Base-by-base conservation (phyloP, 2,888 invertebrate species). In the Piscicola geometra region DNA sequence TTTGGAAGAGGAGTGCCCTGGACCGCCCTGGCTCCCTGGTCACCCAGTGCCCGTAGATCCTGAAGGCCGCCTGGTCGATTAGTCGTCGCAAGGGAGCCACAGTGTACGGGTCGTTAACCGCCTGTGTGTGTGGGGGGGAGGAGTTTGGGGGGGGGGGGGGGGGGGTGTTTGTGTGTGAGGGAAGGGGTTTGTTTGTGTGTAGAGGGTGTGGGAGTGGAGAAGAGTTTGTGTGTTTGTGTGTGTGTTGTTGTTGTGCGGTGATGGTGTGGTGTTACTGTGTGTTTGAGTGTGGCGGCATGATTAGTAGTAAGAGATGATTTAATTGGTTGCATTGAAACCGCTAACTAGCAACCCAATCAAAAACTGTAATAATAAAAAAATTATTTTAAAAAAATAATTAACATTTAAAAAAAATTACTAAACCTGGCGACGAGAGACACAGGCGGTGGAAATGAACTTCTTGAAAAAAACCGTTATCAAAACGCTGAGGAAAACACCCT, bases 31-130 rank as follows among this genome's bases (percentile, higher is more conserved):
- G 98, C 79, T 95, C 98, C 86, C 95, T 94, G 88, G 99, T 98
- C 80, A 99, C 97, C 99, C 99, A 99, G 86, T 99, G 99, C 0
- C 97, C 96, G 86, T 98, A 99, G 70, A 99, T 95, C 81, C 92
- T 90, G 89, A 99, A 99, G 75, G 97, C 97, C 86, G 96, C 82
- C 1, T 81, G 82, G 78, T 86, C 86, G 33, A 86, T 85, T 56
- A 94, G 93, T 90, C 95, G 95, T 84, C 97, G 88, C 50, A 96
- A 88, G 81, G 91, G 89, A 28, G 68, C 28, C 35, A 32, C 47
- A n/a, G 36, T 25, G 52, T 98, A 98, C 0, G 97, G 97, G 87
- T 97, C 94, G 35, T 88, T 75, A 30, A 77, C 75, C 2, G 84
- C 92, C 79, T 91, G 90, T 79, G 89, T 89, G 83, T 92, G 92